Base-by-base conservation (phyloP, 2,797 vertebrate genomes). In the Myotis pilosus region DNA sequence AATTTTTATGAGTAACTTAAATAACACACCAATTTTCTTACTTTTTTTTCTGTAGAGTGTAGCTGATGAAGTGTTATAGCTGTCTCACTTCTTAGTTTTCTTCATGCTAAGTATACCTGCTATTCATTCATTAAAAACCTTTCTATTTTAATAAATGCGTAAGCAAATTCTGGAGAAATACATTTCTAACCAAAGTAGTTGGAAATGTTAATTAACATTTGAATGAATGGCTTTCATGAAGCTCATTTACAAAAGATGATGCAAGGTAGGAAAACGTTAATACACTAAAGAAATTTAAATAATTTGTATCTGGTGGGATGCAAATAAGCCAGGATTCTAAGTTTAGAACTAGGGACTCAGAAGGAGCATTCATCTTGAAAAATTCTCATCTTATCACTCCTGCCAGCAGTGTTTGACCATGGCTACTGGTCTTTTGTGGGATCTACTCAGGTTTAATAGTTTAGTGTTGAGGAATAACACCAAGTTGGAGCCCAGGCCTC, bases 171-270 rank as follows among this genome's bases (percentile, higher is more conserved):
- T 89, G 23, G 17, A 90, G 6, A 79, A 78, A 57, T 66, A 17
- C 8, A 92, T 57, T 94, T 82, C 53, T 79, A 71, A 64, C 20
- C 9, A 22, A 91, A 93, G 4, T 81, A 51, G 3, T 55, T 88
- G 47, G 2, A 57, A 66, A 49, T 69, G 90, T 53, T 78, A 85
- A 92, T 92, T 87, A 57, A 36, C 47, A 89, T 78, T 71, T 94
- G 16, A 88, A 23, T 68, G 66, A 93, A 68, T 44, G 51, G 85
- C 4, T 68, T 96, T 7, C 51, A 10, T 79, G 25, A 89, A 94
- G 72, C 36, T 86, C 85, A 81, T 85, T 86, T 91, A 79, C 53
- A 94, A 94, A 41, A 17, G 19, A 81, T 72, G 36, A 1, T 85
- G 2, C 17, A n/a, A 38, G 13, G 84, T 72, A 85, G 47, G 11